Percentiles rank a stretch among this genome's conserved stretches.
phyloP scores from a whole-genome alignment of 2,113 vertebrate genomes.

The Hemicordylus capensis region DNA sequence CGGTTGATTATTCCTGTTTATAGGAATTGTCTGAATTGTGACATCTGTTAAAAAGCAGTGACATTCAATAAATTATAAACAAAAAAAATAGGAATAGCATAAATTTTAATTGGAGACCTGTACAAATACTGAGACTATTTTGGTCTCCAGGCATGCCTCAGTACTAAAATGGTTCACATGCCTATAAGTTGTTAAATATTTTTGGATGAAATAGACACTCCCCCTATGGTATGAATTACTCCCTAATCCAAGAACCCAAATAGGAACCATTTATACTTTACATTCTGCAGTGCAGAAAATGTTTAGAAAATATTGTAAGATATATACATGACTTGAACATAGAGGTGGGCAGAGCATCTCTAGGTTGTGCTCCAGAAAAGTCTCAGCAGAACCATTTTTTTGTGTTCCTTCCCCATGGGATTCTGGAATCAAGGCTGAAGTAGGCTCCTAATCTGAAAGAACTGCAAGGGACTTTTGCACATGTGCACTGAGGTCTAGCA shows the following conservation, averaged over 20 bases:
- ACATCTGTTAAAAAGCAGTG: constrained; percentile 65
- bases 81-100: constrained; percentile 39
- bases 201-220: background rate
- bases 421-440: background rate
- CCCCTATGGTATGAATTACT: background rate
- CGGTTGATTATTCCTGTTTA: constrained; percentile 56
- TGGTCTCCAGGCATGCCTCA: background rate
- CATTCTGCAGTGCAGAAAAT: constrained; percentile 4
- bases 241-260: background rate
- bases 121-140: constrained; percentile 31
- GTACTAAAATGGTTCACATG: constrained; percentile 18
- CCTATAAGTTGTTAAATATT: background rate
- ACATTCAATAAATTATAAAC: constrained; percentile 65
- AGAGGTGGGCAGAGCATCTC: background rate
- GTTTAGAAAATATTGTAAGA: constrained; percentile 1
- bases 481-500: background rate
- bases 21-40: constrained; percentile 54
- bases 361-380: background rate
- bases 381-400: background rate
- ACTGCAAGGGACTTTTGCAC: background rate
- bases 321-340: background rate
- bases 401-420: background rate
- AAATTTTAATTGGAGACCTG: constrained; percentile 28
- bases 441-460: background rate
- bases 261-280: background rate